phyloP scores from a whole-genome alignment of 2,797 vertebrate species.

The Cossypha polioptera region DNA sequence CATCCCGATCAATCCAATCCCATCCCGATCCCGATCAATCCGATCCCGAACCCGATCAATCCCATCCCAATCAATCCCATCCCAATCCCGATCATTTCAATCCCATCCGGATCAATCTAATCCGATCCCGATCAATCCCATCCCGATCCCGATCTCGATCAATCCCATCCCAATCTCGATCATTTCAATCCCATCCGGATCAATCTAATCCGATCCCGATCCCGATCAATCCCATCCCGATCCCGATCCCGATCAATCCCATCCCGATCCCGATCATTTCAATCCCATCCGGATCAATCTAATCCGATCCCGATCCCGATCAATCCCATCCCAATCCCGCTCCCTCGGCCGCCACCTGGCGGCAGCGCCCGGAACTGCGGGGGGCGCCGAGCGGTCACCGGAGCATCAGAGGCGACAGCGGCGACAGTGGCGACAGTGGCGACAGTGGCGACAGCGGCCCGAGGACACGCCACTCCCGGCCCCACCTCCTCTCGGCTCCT shows the following conservation, averaged over 20 bases:
- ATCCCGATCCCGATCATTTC: no score
- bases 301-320: fast-evolving
- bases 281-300: background rate
- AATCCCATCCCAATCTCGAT: fast-evolving
- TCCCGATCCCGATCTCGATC: fast-evolving
- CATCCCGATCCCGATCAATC: no score
- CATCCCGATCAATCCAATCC: no score
- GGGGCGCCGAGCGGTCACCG: background rate
- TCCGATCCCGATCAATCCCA: fast-evolving
- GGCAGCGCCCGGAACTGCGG: background rate
- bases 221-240: background rate
- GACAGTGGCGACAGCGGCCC: background rate
- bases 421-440: background rate
- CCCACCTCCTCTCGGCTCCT: background rate
- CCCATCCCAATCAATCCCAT: no score
- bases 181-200: no score
- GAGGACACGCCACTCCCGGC: fast-evolving
- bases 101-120: no score
- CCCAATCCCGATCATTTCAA: fast-evolving
- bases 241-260: fast-evolving
- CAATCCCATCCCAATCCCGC: background rate
- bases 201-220: background rate
- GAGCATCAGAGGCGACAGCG: background rate
- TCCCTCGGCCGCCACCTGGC: background rate
- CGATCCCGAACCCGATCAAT: fast-evolving